phyloP scores from a whole-genome alignment of 1,140 invertebrate species.

The Tetragonula clypearis region DNA sequence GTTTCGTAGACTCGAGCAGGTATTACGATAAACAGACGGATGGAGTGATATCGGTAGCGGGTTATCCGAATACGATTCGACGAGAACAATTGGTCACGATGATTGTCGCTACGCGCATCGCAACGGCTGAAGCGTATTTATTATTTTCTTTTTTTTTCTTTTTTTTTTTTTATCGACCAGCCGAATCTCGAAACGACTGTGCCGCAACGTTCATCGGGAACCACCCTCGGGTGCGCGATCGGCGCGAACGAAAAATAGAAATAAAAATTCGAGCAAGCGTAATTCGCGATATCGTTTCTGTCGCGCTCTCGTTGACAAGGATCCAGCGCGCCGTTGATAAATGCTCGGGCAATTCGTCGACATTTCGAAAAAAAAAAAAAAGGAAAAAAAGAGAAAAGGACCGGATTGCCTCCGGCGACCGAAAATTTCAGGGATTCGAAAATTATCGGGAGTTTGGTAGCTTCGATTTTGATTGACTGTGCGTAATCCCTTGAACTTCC shows the following conservation, averaged over 20 bases:
- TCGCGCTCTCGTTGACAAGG: constrained; percentile 2
- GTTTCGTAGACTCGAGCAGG: background rate
- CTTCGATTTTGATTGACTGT: background rate
- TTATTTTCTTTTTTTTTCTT: background rate
- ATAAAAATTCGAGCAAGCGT: constrained; percentile 32
- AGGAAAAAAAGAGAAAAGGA: too few relatives aligned
- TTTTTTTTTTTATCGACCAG: constrained; percentile 13
- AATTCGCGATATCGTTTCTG: constrained; percentile 37
- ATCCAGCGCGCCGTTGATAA: background rate
- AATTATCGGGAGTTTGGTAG: background rate
- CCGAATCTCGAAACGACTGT: background rate
- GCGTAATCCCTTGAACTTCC: too few relatives aligned
- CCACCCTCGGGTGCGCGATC: background rate
- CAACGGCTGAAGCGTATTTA: constrained; percentile 41
- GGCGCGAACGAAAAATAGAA: constrained; percentile 14
- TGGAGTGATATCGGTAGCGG: background rate
- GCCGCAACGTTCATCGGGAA: background rate
- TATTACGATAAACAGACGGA: background rate
- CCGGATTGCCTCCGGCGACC: background rate
- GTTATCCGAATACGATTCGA: background rate
- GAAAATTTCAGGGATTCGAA: background rate
- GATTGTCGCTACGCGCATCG: constrained; percentile 31
- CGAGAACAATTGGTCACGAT: constrained; percentile 18
- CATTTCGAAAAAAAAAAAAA: background rate
- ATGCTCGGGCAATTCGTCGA: background rate